A percentile compares a stretch with the other conserved stretches of the same genome.
phyloP scores from a whole-genome alignment of 2,888 invertebrate genomes.

The Syrphus vitripennis region DNA sequence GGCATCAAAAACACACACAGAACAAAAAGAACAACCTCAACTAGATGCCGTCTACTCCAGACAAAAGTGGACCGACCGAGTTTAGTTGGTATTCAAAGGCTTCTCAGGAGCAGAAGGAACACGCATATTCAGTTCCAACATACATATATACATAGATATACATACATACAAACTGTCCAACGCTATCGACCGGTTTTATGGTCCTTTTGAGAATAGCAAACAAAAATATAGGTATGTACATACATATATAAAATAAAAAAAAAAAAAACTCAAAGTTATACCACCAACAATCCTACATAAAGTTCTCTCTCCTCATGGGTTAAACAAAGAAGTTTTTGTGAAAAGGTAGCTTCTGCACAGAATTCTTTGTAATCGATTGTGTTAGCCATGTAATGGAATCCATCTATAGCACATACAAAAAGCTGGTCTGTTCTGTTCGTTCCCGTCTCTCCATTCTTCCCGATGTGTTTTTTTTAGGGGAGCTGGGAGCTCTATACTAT shows the following conservation, averaged over 20 bases:
- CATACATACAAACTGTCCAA: slow-evolving; percentile 32
- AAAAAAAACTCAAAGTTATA: too few species aligned
- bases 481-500: not conserved
- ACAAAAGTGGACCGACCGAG: slow-evolving; percentile 15
- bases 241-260: not conserved
- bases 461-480: not conserved
- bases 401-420: slow-evolving; percentile 11
- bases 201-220: slow-evolving; percentile 40
- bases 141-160: not conserved
- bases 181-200: slow-evolving; percentile 44
- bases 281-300: slow-evolving; percentile 22
- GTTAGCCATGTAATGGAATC: slow-evolving; percentile 33
- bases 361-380: slow-evolving; percentile 39
- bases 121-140: slow-evolving; percentile 50
- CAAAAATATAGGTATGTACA: not conserved
- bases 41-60: slow-evolving; percentile 9
- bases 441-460: not conserved
- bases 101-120: slow-evolving; percentile 12
- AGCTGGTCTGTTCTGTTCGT: not conserved
- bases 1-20: not conserved
- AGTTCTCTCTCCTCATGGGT: slow-evolving; percentile 13
- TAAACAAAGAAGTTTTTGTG: slow-evolving; percentile 49
- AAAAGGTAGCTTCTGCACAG: slow-evolving; percentile 25
- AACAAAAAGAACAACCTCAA: not conserved
- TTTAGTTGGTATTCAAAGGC: not conserved